Percentiles rank a stretch among this genome's conserved stretches.
Conservation (phyloP, 2,113 vertebrate species). For the Leiothrix lutea region DNA sequence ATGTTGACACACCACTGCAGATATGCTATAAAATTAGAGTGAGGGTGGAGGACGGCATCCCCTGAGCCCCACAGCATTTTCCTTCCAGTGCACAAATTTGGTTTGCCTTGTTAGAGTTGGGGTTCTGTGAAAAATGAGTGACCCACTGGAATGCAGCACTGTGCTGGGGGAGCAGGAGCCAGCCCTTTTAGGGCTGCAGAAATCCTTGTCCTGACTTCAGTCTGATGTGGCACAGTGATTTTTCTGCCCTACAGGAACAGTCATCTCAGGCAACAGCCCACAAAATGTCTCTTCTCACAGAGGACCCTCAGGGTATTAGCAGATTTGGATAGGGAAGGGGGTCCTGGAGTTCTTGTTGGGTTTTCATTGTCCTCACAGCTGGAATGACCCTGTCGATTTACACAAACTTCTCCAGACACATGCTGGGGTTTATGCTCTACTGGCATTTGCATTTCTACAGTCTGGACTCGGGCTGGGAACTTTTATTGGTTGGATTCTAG, state of each 20-base stretch:
- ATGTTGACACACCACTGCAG: neutral
- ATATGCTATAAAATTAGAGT: neutral
- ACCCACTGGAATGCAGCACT: neutral
- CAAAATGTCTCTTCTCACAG: neutral
- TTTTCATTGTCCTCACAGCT: neutral
- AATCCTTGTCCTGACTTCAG: neutral
- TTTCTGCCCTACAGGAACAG: neutral
- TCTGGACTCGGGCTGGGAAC: slow-evolving; percentile 29
- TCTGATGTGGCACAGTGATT: neutral
- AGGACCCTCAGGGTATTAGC: neutral
- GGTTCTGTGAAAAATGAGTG: neutral
- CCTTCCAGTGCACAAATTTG: neutral
- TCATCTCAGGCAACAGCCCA: neutral
- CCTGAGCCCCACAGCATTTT: neutral
- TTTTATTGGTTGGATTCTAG: slow-evolving; percentile 44
- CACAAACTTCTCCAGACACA: neutral
- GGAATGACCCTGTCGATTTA: slow-evolving; percentile 15
- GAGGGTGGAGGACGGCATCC: neutral
- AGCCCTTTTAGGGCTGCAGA: fast-evolving
- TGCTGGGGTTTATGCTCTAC: slow-evolving; percentile 15
- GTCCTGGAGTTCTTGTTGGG: neutral
- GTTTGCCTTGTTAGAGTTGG: neutral
- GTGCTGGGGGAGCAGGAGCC: neutral
- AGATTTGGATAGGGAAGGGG: neutral
- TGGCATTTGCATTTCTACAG: slow-evolving; percentile 22